A percentile compares a stretch with the other conserved stretches of the same genome.
phyloP scores from a whole-genome alignment of 64 coral and sea anemone genomes.

The Montipora efflorescens region DNA sequence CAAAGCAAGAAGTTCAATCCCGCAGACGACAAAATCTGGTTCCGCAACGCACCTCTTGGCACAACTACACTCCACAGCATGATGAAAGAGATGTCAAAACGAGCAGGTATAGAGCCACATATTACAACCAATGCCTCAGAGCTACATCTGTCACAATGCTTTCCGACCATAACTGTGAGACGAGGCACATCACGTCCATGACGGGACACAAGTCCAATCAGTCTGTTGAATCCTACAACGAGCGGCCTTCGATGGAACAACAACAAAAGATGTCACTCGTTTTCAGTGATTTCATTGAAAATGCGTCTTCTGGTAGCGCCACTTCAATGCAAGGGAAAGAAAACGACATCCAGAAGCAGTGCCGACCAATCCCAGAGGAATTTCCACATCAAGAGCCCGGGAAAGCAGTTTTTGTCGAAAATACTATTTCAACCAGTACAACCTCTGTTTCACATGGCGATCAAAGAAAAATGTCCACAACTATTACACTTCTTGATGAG shows the following conservation, averaged over 20 bases:
- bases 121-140: slow-evolving; percentile 35
- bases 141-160: slow-evolving; percentile 20
- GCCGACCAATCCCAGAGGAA: background rate
- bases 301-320: background rate
- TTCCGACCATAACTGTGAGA: background rate
- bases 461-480: slow-evolving; percentile 33
- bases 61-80: slow-evolving; percentile 22
- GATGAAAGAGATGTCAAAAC: background rate
- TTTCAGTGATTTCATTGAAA: slow-evolving; percentile 1
- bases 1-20: background rate
- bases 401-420: background rate
- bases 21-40: slow-evolving; percentile 38
- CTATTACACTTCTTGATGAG: slow-evolving; percentile 4
- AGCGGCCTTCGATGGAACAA: background rate
- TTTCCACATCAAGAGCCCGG: background rate
- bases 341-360: background rate
- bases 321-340: background rate
- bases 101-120: slow-evolving; percentile 37
- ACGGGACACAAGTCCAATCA: background rate
- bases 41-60: slow-evolving; percentile 17
- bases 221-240: slow-evolving; percentile 1
- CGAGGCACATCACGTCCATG: slow-evolving; percentile 19
- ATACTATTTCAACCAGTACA: slow-evolving; percentile 19
- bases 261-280: slow-evolving; percentile 6
- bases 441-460: slow-evolving; percentile 16